Base-by-base conservation (phyloP, 1,140 invertebrate species). In the Scaptodrosophila lebanonensis region DNA sequence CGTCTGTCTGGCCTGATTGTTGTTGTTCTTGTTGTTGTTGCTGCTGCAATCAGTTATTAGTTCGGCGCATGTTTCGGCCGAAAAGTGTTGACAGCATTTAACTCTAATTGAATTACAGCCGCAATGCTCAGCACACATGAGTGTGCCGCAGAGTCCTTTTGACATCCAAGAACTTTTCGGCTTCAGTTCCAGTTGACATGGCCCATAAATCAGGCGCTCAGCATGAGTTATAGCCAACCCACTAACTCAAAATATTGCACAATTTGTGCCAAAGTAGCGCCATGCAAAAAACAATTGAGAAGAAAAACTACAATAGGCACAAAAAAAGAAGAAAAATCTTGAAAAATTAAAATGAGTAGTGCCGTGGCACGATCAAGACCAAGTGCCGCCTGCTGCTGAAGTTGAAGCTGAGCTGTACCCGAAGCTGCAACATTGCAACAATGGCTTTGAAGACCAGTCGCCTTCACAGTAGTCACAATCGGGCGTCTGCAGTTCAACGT, bases 401-500 rank as follows among this genome's bases (percentile, higher is more conserved):
- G 17, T 33, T 38, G 47, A 50, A 48, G 61, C 47, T 54, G 47
- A 50, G 48, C 36, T 54, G 44, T 29, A 18, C 33, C 45, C n/a
- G 35, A 44, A 42, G 40, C 38, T 29, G 32, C 13, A n/a, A n/a
- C 57, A 52, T 52, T 40, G 44, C 43, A 62, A 42, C 56, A 49
- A 51, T 51, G 59, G 69, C 68, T 73, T 82, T 79, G 75, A 69
- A 65, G 29, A 43, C 53, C 45, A 45, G 30, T 49, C 44, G 57
- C 62, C 63, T 62, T 68, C 60, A 75, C 83, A 68, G 83, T 83
- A 85, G 83, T 85, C 83, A 83, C 67, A 72, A 82, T 82, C 77
- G 77, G 83, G 83, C 83, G 83, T 85, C 79, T 85, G 83, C 83
- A 84, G 83, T 85, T 85, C 83, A 85, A 85, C 83, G 83, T 85